Evolutionary conservation across 1,140 invertebrate genomes (phyloP).

Genomic region (Drosophila kurseongensis): DNA sequence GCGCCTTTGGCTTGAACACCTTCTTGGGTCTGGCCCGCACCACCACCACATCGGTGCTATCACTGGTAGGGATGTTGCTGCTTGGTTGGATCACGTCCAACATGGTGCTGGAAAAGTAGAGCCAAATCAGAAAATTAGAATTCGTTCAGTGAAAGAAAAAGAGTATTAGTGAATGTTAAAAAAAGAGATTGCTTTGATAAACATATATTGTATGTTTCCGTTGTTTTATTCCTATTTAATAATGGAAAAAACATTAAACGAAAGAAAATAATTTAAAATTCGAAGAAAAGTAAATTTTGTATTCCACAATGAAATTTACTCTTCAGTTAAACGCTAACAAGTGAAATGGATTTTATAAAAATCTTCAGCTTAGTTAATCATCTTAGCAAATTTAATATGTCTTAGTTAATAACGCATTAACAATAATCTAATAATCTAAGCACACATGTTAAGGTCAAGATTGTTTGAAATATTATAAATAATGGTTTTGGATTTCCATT

Average conservation of each 20-base stretch:
- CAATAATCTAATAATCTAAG: background rate
- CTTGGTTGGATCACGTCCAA: slow-evolving; percentile 76
- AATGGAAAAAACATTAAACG: too few relatives aligned
- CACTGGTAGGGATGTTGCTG: slow-evolving; percentile 29
- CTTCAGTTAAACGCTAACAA: too few relatives aligned
- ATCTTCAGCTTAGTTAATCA: too few relatives aligned
- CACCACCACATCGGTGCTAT: slow-evolving; percentile 86
- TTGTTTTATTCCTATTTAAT: too few relatives aligned
- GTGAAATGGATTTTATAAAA: too few relatives aligned
- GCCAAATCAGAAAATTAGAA: background rate
- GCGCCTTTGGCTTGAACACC: slow-evolving; percentile 89
- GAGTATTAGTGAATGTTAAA: background rate
- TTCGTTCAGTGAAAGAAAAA: background rate
- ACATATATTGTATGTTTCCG: too few relatives aligned
- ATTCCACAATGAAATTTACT: too few relatives aligned
- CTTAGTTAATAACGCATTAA: background rate
- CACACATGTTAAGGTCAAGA: slow-evolving; percentile 9
- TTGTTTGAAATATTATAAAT: slow-evolving; percentile 18
- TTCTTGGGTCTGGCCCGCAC: slow-evolving; percentile 91
- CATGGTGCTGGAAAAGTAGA: slow-evolving; percentile 46
- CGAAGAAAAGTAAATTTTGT: too few relatives aligned
- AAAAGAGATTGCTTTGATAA: background rate
- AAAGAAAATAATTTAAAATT: too few relatives aligned
- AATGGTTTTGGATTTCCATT: background rate
- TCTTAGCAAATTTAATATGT: too few relatives aligned